Evolutionary conservation across 1,140 invertebrate species (phyloP).

Genomic region (Heterodera schachtii): DNA sequence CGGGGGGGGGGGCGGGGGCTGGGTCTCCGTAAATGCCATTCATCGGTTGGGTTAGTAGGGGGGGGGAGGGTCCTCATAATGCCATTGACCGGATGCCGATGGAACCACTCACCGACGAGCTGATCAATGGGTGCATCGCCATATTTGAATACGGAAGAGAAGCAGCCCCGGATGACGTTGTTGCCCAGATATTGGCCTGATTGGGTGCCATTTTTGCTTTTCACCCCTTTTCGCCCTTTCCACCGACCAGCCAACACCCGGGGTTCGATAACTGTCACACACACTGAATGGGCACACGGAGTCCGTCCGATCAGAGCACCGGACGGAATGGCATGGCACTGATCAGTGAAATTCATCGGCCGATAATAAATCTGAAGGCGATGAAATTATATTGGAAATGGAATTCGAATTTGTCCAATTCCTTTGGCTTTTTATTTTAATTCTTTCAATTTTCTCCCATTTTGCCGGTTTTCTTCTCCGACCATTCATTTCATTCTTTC

Average conservation of each 20-base stretch:
- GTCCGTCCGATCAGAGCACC: conserved; percentile 47
- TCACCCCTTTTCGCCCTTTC: background rate
- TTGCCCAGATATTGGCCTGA: conserved; percentile 58
- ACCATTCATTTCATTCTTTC: background rate
- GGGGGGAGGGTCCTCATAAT: background rate
- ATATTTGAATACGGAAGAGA: conserved; percentile 58
- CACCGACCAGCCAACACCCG: conserved; percentile 54
- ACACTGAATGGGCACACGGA: conserved; percentile 59
- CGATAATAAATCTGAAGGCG: conserved; percentile 59
- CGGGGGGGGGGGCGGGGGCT: background rate
- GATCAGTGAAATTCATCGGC: conserved; percentile 60
- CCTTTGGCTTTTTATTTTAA: background rate
- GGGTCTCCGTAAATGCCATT: background rate
- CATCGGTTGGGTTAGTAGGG: background rate
- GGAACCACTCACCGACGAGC: conserved; percentile 38
- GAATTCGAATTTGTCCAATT: too few species aligned
- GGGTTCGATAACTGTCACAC: conserved; percentile 60
- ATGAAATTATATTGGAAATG: too few species aligned
- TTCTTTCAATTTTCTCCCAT: too few species aligned
- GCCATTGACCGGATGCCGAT: background rate
- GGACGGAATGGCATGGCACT: conserved; percentile 56
- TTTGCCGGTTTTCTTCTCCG: too few species aligned
- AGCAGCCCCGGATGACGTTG: conserved; percentile 59
- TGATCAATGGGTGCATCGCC: conserved; percentile 48
- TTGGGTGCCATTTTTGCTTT: conserved; percentile 8